A percentile compares a stretch with the other conserved stretches of the same genome.
Conservation (phyloP, 2,113 vertebrate genomes). For the Thamnophis sirtalis region DNA sequence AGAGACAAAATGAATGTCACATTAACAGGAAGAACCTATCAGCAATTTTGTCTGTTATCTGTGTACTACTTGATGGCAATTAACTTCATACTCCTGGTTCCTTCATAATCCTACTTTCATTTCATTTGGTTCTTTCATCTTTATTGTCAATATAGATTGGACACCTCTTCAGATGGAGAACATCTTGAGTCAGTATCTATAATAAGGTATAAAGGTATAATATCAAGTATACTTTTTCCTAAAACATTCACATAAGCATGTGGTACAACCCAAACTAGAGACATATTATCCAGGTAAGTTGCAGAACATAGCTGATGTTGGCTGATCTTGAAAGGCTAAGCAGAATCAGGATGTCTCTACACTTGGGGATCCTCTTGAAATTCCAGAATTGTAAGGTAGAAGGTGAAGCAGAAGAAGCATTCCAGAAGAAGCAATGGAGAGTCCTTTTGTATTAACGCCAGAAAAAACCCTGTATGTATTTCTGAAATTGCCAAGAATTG, state of each 20-base stretch:
- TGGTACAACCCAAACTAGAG: background rate
- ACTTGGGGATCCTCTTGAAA: background rate
- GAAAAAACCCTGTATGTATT: background rate
- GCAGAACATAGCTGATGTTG: background rate
- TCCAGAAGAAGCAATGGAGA: background rate
- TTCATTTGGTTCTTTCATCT: background rate
- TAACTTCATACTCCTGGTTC: background rate
- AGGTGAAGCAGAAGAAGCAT: background rate
- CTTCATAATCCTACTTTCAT: background rate
- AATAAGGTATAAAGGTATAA: background rate
- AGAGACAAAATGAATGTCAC: background rate
- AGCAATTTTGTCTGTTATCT: background rate
- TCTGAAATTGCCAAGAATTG: background rate
- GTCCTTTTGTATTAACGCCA: background rate
- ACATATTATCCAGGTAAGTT: background rate
- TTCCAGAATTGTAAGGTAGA: background rate
- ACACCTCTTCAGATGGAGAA: no score
- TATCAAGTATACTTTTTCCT: background rate
- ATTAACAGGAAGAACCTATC: background rate
- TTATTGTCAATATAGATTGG: background rate
- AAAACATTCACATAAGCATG: background rate
- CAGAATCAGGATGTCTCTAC: background rate
- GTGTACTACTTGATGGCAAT: background rate
- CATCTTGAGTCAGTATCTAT: background rate
- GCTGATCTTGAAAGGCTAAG: background rate